Percentiles rank a stretch among this genome's conserved stretches.
phyloP scores from a whole-genome alignment of 2,113 vertebrate species.

The Tautogolabrus adspersus region DNA sequence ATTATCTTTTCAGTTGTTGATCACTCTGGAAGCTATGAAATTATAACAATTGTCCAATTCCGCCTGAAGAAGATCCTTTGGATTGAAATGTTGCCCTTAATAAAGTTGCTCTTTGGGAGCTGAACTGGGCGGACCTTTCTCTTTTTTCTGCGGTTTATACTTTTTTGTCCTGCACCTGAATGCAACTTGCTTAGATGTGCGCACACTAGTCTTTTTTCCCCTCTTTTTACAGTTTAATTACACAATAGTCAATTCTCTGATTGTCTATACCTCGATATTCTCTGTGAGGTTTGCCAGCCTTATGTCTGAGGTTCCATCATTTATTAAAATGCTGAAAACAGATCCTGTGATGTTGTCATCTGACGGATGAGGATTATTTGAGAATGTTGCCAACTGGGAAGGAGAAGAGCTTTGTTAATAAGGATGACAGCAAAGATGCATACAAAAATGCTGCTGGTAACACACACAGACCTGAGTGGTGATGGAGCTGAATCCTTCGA shows the following conservation, averaged over 20 bases:
- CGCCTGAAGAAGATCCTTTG: too few species aligned
- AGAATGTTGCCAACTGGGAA: slow-evolving; percentile 77
- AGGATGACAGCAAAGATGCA: background rate
- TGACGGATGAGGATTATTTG: slow-evolving; percentile 70
- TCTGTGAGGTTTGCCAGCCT: slow-evolving; percentile 68
- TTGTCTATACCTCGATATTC: slow-evolving; percentile 79
- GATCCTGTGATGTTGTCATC: slow-evolving; percentile 72
- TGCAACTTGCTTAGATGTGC: too few species aligned
- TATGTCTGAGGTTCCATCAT: slow-evolving; percentile 7
- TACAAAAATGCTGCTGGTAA: background rate
- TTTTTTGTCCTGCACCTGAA: too few species aligned
- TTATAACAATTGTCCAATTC: too few species aligned
- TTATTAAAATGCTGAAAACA: slow-evolving; percentile 75
- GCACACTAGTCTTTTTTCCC: too few species aligned
- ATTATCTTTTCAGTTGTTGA: too few species aligned
- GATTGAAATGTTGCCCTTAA: too few species aligned
- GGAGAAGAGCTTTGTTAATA: background rate
- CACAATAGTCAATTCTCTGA: background rate
- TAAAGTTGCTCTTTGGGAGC: too few species aligned
- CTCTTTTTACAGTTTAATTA: background rate
- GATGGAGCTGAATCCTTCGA: slow-evolving; percentile 2
- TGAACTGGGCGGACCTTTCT: too few species aligned
- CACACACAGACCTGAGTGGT: slow-evolving; percentile 75
- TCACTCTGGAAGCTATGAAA: too few species aligned
- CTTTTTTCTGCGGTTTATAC: too few species aligned